phyloP scores from a whole-genome alignment of 2,888 invertebrate genomes.

The Habrosyne pyritoides region DNA sequence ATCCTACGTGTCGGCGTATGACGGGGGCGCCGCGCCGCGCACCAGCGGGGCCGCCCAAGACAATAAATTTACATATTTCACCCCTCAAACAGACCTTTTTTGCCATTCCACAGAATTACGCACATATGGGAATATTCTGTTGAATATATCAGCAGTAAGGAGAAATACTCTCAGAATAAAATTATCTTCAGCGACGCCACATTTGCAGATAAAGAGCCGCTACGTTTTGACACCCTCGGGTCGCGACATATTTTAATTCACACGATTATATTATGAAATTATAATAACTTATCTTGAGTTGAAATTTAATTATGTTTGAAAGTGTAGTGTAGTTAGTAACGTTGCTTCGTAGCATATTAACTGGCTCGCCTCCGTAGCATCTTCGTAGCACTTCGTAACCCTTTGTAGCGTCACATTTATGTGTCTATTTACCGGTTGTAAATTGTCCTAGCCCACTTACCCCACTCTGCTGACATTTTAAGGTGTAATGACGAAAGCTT shows the following conservation, averaged over 20 bases:
- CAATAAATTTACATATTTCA: constrained; percentile 84
- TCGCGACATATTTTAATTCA: constrained; percentile 24
- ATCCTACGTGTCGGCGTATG: constrained; percentile 83
- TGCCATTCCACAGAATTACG: constrained; percentile 84
- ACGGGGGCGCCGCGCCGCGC: constrained; percentile 70
- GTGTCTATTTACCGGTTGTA: not conserved
- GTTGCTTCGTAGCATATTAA: not conserved
- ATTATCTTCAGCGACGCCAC: constrained; percentile 78
- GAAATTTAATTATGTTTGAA: not conserved
- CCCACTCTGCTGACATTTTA: not conserved
- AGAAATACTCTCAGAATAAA: constrained; percentile 82
- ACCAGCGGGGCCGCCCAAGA: constrained; percentile 77
- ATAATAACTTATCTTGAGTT: not conserved
- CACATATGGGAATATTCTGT: constrained; percentile 84
- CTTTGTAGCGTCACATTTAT: not conserved
- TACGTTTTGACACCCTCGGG: constrained; percentile 54
- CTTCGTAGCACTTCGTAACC: constrained; percentile 2
- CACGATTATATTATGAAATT: not conserved
- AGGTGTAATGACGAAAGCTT: not conserved
- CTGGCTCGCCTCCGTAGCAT: not conserved
- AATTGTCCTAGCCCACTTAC: not conserved
- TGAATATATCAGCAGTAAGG: constrained; percentile 83
- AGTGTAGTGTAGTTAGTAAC: not conserved
- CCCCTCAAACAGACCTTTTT: constrained; percentile 84
- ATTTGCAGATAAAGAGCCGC: constrained; percentile 74